These are phyloP conservation scores for Megaceryle maxima DNA, from an alignment of 2,113 vertebrate genomes.

Conservation along the genomic window DNA sequence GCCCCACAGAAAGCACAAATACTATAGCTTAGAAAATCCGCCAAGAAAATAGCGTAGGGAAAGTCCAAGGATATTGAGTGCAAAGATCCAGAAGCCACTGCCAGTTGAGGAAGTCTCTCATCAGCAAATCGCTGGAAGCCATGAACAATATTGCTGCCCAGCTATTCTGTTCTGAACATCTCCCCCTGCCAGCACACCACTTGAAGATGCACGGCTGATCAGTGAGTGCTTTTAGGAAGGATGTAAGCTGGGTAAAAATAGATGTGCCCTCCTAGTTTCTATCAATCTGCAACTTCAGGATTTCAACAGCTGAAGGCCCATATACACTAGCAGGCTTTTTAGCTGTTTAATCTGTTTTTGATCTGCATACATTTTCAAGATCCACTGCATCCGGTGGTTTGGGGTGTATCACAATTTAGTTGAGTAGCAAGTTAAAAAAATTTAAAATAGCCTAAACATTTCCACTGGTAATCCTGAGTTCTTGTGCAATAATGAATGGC, in stretches of 20 bases:
- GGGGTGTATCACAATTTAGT: neutral
- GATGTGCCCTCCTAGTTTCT: neutral
- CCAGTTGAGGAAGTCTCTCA: neutral
- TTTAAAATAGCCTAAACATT: neutral
- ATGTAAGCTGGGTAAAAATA: constrained; percentile 25
- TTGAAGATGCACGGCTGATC: neutral
- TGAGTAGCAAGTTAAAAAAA: neutral
- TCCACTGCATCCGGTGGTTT: neutral
- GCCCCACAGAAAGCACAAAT: neutral
- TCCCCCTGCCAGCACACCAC: neutral
- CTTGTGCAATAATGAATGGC: neutral
- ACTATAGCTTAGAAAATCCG: neutral
- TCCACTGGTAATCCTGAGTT: neutral
- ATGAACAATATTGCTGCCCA: neutral
- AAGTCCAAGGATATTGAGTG: neutral
- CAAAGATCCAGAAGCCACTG: neutral
- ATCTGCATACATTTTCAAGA: neutral
- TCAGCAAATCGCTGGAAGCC: neutral
- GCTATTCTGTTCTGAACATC: neutral
- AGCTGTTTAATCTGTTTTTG: neutral
- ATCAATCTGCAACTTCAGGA: neutral
- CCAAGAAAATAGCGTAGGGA: neutral
- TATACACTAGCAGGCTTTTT: neutral
- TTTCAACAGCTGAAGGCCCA: neutral
- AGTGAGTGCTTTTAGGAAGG: neutral